These are phyloP conservation scores for Asbolus verrucosus DNA, from an alignment of 1,140 invertebrate genomes.

Conservation along the genomic window DNA sequence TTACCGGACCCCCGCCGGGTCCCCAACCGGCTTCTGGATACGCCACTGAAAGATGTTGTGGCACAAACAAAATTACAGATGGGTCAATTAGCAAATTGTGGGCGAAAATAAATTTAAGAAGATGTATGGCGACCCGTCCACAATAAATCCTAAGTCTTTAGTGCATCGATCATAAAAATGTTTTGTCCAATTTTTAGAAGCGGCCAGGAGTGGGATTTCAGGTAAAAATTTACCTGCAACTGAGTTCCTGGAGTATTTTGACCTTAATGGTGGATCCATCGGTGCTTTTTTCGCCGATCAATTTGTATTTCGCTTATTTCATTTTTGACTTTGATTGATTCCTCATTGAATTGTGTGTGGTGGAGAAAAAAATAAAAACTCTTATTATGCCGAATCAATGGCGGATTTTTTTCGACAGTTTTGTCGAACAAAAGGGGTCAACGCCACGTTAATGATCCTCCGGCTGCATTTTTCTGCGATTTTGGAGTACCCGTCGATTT, in stretches of 20 bases:
- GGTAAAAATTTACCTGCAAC: slow-evolving; percentile 18
- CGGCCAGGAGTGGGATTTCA: slow-evolving; percentile 25
- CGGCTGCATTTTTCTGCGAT: slow-evolving; percentile 22
- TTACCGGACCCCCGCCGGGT: no score
- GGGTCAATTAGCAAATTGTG: slow-evolving; percentile 28
- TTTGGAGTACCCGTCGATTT: slow-evolving; percentile 16
- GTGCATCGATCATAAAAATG: slow-evolving; percentile 34
- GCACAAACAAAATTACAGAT: slow-evolving; percentile 2
- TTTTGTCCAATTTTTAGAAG: slow-evolving; percentile 10
- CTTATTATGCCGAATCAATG: slow-evolving; percentile 19
- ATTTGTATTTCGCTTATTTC: slow-evolving; percentile 28
- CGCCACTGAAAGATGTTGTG: slow-evolving; percentile 3
- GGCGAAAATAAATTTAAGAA: slow-evolving; percentile 31
- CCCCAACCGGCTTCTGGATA: no score
- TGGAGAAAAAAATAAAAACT: not conserved
- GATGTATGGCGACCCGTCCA: slow-evolving; percentile 20
- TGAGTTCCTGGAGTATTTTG: not conserved
- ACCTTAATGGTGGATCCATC: not conserved
- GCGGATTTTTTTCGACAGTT: slow-evolving; percentile 15
- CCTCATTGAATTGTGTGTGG: slow-evolving; percentile 21
- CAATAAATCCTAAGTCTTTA: slow-evolving; percentile 32
- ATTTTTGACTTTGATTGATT: slow-evolving; percentile 37
- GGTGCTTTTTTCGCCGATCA: slow-evolving; percentile 14
- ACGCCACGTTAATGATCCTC: not conserved
- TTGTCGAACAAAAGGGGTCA: slow-evolving; percentile 22